phyloP scores from a whole-genome alignment of 1,140 invertebrate genomes.

The Bombus sibiricus region DNA sequence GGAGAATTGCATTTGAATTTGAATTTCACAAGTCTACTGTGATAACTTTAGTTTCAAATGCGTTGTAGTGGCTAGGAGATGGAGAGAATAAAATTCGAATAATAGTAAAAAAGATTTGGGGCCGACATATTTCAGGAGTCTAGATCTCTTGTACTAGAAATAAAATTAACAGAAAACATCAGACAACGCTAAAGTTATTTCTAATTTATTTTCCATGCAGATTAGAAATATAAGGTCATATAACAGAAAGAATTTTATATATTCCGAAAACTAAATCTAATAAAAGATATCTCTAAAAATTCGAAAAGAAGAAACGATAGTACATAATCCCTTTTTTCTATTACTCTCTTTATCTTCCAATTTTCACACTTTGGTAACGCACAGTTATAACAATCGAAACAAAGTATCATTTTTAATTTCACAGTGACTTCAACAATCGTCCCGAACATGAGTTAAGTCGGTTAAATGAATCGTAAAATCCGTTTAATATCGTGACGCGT shows the following conservation, averaged over 20 bases:
- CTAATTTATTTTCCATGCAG: too few species aligned
- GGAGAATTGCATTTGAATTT: not conserved
- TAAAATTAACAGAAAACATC: not conserved
- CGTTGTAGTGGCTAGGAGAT: too few species aligned
- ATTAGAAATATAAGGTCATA: too few species aligned
- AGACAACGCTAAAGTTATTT: too few species aligned
- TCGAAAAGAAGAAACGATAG: too few species aligned
- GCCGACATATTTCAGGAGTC: too few species aligned
- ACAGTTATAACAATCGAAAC: constrained; percentile 13
- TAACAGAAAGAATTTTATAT: too few species aligned
- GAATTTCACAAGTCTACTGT: not conserved
- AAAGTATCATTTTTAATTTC: not conserved
- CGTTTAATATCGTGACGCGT: constrained; percentile 70
- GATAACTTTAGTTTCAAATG: not conserved
- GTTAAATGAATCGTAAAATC: constrained; percentile 74
- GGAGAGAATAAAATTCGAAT: too few species aligned
- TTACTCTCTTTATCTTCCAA: not conserved
- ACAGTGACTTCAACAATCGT: not conserved
- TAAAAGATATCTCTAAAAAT: too few species aligned
- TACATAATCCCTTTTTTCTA: too few species aligned
- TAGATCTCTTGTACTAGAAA: not conserved
- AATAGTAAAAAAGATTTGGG: too few species aligned
- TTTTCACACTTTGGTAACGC: not conserved
- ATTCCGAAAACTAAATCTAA: too few species aligned
- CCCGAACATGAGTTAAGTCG: constrained; percentile 34